Evolutionary conservation across 2,113 vertebrate genomes (phyloP).

Genomic region (Calypte anna): DNA sequence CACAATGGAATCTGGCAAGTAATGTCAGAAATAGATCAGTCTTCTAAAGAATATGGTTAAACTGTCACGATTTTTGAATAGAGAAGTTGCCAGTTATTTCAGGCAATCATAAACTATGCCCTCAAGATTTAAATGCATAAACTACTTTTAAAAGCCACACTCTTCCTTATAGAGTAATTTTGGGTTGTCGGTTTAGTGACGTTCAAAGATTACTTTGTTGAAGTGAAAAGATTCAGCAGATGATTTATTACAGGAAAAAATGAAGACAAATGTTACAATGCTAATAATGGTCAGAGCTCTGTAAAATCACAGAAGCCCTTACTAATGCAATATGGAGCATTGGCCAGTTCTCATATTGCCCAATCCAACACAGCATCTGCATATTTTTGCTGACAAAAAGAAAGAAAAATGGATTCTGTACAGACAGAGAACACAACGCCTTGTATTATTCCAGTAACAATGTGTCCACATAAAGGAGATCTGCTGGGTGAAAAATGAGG

Average conservation of each 20-base stretch:
- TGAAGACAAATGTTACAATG: background rate
- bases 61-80: background rate
- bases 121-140: background rate
- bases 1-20: background rate
- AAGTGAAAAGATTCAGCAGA: constrained; percentile 24
- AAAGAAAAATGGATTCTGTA: background rate
- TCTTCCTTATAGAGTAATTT: constrained; percentile 20
- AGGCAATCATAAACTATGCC: background rate
- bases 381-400: background rate
- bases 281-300: background rate
- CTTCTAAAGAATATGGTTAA: background rate
- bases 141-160: background rate
- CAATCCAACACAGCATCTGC: constrained; percentile 1
- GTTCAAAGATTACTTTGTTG: background rate
- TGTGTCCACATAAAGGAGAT: background rate
- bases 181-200: background rate
- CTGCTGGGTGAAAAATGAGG: background rate
- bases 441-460: background rate
- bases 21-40: background rate
- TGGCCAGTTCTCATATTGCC: background rate
- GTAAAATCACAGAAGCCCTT: background rate
- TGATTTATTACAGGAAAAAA: constrained; percentile 32
- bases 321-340: background rate
- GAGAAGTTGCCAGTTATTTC: background rate
- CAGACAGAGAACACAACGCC: background rate